Evolutionary conservation across 2,113 vertebrate species (phyloP), one percentile per base, ranked within the genome.

Genomic region (Mobula hypostoma): DNA sequence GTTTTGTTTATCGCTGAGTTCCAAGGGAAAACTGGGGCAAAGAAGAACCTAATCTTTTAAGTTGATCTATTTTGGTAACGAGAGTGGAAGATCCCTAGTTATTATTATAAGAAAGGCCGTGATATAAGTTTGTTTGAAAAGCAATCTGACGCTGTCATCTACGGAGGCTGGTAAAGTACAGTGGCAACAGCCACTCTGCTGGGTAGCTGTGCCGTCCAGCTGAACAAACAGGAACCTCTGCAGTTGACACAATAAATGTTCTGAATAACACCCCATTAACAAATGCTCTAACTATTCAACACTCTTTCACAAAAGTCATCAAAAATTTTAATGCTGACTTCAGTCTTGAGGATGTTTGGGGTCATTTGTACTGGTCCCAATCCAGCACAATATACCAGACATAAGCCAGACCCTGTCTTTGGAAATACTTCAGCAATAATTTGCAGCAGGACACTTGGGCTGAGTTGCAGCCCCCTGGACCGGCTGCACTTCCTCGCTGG

Each of bases 141-240:
- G 85, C 29, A 90, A 90, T 90, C 32, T 90, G 85, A 66, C 27
- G 63, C 85, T 29, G 29, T 7, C 58, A 17, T 90, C 63, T 90
- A 7, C 14, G n/a, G n/a, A 66, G 85, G 61, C 32, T 90, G 61
- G 27, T 19, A 66, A 66, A n/a, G n/a, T 90, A 90, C 15, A 63
- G 61, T 90, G n/a, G 61, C 61, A 32, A 90, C 85, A 90, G 85
- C 29, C 83, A 29, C 56, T 61, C 85, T 66, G 36, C 29, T 90
- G 85, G 29, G 61, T 90, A 66, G 29, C 85, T 32, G 6, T 32
- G 61, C 61, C 29, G 15, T 90, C 85, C 85, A 90, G 85, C 85
- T 90, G 85, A 90, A 90, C 61, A 90, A 90, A 90, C 85, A 90
- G 85, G 61, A 90, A 90, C 61, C 66, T n/a, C 85, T 66, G 29